phyloP scores from a whole-genome alignment of 2,797 vertebrate genomes.

The Gastrophryne carolinensis region DNA sequence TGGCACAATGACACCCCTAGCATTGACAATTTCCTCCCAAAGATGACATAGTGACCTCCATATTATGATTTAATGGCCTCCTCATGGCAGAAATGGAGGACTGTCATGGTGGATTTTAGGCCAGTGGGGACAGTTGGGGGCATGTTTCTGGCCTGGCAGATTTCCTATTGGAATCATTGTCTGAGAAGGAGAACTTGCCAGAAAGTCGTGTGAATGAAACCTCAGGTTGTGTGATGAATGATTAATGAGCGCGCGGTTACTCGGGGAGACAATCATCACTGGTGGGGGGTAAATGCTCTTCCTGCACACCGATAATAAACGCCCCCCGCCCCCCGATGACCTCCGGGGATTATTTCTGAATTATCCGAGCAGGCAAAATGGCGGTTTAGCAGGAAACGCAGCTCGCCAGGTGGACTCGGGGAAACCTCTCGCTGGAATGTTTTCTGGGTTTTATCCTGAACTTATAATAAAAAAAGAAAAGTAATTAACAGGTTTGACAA shows the following conservation, averaged over 20 bases:
- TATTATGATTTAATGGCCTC: too few species aligned
- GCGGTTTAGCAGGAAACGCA: background rate
- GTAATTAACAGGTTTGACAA: background rate
- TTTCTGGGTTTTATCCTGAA: constrained; percentile 35
- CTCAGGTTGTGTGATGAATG: background rate
- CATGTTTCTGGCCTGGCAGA: too few species aligned
- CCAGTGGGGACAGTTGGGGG: too few species aligned
- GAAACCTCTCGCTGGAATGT: background rate
- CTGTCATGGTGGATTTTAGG: too few species aligned
- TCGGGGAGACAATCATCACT: background rate
- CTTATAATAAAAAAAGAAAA: constrained; percentile 16
- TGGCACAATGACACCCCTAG: too few species aligned
- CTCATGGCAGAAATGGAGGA: too few species aligned
- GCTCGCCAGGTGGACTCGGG: background rate
- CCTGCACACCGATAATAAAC: background rate
- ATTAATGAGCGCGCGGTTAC: background rate
- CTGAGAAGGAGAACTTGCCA: background rate
- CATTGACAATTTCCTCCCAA: too few species aligned
- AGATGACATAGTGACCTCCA: too few species aligned
- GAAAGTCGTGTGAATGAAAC: background rate
- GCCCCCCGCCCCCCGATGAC: background rate
- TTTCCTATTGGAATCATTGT: too few species aligned
- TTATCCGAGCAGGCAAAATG: background rate
- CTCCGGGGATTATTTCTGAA: background rate
- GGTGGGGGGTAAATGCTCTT: background rate